Percentiles rank a stretch among this genome's conserved stretches.
Conservation (phyloP, 2,888 invertebrate species). For the Polymixis flavicincta region DNA sequence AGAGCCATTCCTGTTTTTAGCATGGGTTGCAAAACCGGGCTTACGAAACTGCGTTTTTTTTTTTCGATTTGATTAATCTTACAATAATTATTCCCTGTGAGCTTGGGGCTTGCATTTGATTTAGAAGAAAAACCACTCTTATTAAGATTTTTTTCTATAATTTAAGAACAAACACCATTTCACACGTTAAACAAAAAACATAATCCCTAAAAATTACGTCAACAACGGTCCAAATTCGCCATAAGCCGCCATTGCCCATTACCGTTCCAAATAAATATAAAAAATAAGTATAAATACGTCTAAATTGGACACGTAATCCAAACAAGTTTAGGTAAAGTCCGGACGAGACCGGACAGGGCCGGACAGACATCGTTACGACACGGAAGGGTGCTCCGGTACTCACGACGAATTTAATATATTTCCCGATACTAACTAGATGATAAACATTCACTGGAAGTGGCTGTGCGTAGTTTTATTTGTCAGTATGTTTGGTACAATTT, state of each 20-base stretch:
- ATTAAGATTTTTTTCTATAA: no score
- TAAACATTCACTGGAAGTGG: conserved; percentile 63
- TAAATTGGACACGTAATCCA: conserved; percentile 71
- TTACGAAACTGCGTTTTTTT: no score
- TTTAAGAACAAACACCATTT: background rate
- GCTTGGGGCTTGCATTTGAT: background rate
- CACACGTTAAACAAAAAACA: conserved; percentile 21
- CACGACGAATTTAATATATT: conserved; percentile 76
- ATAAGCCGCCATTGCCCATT: conserved; percentile 34
- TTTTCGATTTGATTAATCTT: background rate
- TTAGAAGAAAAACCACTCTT: background rate
- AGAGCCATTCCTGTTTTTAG: background rate
- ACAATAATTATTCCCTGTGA: background rate
- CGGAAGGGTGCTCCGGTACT: conserved; percentile 71
- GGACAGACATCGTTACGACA: conserved; percentile 72
- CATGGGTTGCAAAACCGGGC: background rate
- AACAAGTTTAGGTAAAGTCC: conserved; percentile 75
- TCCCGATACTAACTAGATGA: conserved; percentile 66
- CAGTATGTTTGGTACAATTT: background rate
- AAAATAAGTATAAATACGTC: conserved; percentile 58
- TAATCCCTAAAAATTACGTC: conserved; percentile 28
- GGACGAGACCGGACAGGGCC: conserved; percentile 59
- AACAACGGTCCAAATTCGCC: conserved; percentile 25
- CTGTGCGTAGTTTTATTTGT: conserved; percentile 19
- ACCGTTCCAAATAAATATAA: conserved; percentile 39